Conservation (phyloP, 35 echinoderm and acorn worm species). For the Apostichopus californicus region DNA sequence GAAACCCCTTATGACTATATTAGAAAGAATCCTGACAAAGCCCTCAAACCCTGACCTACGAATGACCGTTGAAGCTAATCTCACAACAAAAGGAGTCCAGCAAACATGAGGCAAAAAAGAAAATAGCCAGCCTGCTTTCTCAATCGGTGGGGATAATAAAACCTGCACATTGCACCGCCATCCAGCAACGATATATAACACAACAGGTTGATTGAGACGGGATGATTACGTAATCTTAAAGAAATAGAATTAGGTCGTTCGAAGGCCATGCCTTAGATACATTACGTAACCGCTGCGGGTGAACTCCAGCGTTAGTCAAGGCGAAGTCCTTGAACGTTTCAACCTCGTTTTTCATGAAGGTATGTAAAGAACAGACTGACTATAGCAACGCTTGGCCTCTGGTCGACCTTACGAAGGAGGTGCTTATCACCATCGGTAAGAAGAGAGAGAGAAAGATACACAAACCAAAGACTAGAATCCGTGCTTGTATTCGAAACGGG, state of each 20-base stretch:
- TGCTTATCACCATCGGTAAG: too few relatives aligned
- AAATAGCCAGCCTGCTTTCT: neutral
- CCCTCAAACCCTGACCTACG: conserved; percentile 20
- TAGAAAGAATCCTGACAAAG: neutral
- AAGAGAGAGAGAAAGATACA: too few relatives aligned
- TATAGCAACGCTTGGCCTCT: neutral
- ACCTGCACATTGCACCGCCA: neutral
- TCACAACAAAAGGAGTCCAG: neutral
- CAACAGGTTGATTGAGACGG: conserved; percentile 25
- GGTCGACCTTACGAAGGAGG: neutral
- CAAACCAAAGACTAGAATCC: too few relatives aligned
- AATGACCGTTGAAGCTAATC: conserved; percentile 4
- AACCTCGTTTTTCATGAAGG: neutral
- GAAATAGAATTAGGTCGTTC: conserved; percentile 13
- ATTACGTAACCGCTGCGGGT: conserved; percentile 33
- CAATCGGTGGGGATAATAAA: neutral
- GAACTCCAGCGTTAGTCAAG: conserved; percentile 20
- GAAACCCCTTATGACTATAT: neutral
- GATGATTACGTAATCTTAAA: too few relatives aligned
- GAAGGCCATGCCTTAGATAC: neutral
- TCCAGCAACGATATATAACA: neutral
- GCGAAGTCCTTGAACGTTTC: conserved; percentile 29
- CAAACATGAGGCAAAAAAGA: neutral
- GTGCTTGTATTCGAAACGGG: too few relatives aligned
- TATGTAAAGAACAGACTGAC: neutral